Base-by-base conservation (phyloP, 1,140 invertebrate species). In the Spodoptera litura region DNA sequence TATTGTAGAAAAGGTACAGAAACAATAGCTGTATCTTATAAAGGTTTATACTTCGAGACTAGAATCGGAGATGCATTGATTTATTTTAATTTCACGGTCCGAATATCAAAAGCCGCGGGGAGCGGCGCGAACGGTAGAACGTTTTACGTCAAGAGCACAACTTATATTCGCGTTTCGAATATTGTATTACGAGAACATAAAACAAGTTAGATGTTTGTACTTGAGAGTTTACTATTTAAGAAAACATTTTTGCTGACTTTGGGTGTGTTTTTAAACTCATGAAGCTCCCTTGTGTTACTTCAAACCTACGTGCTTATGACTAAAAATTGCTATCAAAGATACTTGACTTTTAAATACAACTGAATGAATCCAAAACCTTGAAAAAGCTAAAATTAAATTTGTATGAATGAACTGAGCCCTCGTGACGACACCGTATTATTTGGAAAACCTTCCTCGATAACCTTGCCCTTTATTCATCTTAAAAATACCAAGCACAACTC, bases 51-150 rank as follows among this genome's bases (percentile, higher is more conserved):
- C 8, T 38, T 79, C 20, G 44, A 64, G 51, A 55, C 70, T 44
- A 44, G 4, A 31, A 70, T 68, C 44, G 2, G 8, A 53, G 8
- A 15, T 31, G 44, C 51, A 64, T 79, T 25, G 66, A 51, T 66
- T 64, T 80, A 80, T 62, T 77, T 73, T 76, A 80, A 80, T 80
- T 80, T 80, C 66, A 80, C 74, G 79, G 55, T 72, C 53, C 27
- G 35, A 55, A 70, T 55, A 77, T 56, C 35, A 56, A 76, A 76
- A 80, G n/a, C 27, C 51, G 66, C 55, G 62, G 52, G 74, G 64
- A 76, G 12, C 55, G 25, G 44, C 15, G 72, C 53, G 55, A 44
- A 58, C 51, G 56, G 27, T 20, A 56, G 51, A 59, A 72, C 25
- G 56, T 68, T 77, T 51, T 35, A 64, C 52, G 53, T 38, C 56